Evolutionary conservation across 2,888 invertebrate genomes (phyloP).

Genomic region (Laspeyria flexula): DNA sequence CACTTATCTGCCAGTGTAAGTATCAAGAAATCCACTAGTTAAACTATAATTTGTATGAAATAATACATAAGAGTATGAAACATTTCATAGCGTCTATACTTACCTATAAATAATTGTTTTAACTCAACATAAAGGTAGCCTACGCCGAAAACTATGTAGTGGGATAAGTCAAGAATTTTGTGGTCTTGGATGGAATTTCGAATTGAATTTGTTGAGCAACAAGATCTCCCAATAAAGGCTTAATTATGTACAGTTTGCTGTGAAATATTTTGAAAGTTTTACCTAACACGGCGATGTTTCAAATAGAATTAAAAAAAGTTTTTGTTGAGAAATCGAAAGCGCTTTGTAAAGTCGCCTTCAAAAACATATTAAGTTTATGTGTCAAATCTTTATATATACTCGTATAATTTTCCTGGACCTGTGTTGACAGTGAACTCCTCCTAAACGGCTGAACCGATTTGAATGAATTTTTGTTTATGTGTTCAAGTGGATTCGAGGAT

Average conservation of each 20-base stretch:
- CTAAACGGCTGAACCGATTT: no score
- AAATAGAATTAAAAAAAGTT: slow-evolving; percentile 1
- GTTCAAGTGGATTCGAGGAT: no score
- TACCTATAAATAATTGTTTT: neutral
- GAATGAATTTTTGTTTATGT: no score
- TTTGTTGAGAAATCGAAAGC: slow-evolving; percentile 1
- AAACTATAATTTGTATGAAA: no score
- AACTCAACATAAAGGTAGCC: slow-evolving; percentile 14
- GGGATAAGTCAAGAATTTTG: slow-evolving; percentile 27
- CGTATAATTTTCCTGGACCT: no score
- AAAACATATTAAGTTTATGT: no score
- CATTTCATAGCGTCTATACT: neutral
- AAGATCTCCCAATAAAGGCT: slow-evolving; percentile 18
- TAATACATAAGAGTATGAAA: no score
- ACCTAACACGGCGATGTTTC: slow-evolving; percentile 1
- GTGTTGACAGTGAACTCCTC: no score
- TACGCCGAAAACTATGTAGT: slow-evolving; percentile 17
- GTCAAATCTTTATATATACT: no score
- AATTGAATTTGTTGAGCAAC: slow-evolving; percentile 33
- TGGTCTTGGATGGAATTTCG: slow-evolving; percentile 20
- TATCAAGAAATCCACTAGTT: no score
- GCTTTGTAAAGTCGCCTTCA: neutral
- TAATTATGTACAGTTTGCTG: slow-evolving; percentile 16
- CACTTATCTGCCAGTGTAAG: no score
- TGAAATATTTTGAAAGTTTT: slow-evolving; percentile 7